Percentiles rank a stretch among this genome's conserved stretches.
These are phyloP conservation scores for Drosophila testacea DNA, from an alignment of 2,888 invertebrate species.

Conservation along the genomic window DNA sequence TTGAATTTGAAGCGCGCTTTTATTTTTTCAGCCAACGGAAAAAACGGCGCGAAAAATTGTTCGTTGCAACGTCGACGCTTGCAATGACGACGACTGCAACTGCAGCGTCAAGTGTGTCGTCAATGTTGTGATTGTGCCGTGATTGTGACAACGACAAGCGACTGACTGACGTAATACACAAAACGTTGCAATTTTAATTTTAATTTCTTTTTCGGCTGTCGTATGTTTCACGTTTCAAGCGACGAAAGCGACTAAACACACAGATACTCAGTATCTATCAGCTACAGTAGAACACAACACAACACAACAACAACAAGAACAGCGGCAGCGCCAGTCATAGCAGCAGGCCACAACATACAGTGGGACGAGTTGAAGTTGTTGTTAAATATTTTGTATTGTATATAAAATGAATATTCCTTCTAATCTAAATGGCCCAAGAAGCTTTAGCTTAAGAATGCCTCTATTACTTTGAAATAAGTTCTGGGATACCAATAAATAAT, in stretches of 20 bases:
- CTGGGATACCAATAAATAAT: not conserved
- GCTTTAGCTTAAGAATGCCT: too few species aligned
- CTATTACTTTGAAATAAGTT: not conserved
- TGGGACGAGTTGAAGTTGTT: constrained; percentile 20
- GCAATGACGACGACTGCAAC: constrained; percentile 21
- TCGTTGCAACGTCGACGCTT: constrained; percentile 23
- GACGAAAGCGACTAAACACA: constrained; percentile 82
- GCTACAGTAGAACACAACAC: constrained; percentile 81
- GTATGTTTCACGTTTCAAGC: constrained; percentile 83
- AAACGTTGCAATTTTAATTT: constrained; percentile 67
- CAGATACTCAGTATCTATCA: constrained; percentile 78
- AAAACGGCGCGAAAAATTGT: constrained; percentile 72
- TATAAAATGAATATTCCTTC: too few species aligned
- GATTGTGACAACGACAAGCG: constrained; percentile 43
- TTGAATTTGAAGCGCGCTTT: constrained; percentile 36
- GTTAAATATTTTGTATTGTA: not conserved
- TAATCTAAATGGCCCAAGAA: too few species aligned
- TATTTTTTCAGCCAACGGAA: constrained; percentile 31
- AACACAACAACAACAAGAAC: constrained; percentile 63
- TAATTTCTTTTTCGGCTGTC: constrained; percentile 67
- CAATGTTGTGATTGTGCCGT: constrained; percentile 5
- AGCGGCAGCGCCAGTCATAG: constrained; percentile 20
- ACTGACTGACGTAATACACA: constrained; percentile 72
- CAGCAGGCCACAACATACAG: constrained; percentile 37
- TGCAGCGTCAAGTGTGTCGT: constrained; percentile 3